Conservation (phyloP, 2,888 invertebrate species). For the Elysia crispata region DNA sequence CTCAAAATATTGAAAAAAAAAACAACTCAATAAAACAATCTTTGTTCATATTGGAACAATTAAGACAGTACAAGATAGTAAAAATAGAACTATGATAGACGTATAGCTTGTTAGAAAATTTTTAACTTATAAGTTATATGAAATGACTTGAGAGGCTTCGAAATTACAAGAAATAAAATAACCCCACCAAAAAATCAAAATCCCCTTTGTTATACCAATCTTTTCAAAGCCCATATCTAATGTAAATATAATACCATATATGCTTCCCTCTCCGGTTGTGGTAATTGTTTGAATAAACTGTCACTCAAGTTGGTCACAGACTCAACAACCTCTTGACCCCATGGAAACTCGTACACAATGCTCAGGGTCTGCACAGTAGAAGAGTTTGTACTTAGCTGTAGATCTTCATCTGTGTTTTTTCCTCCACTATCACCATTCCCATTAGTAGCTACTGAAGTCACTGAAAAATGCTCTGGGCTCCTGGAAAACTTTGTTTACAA, state of each 20-base stretch:
- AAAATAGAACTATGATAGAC: too few species aligned
- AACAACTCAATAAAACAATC: too few species aligned
- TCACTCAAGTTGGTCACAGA: constrained; percentile 62
- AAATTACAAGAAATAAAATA: too few species aligned
- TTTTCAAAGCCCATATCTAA: too few species aligned
- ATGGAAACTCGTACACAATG: constrained; percentile 67
- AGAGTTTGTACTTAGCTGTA: background rate
- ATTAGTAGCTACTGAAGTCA: constrained; percentile 30
- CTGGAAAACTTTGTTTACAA: constrained; percentile 60
- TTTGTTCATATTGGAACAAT: too few species aligned
- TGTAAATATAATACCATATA: background rate
- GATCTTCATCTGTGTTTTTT: background rate
- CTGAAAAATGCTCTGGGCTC: constrained; percentile 62
- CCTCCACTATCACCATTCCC: background rate
- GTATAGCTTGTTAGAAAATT: too few species aligned
- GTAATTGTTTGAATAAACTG: constrained; percentile 31
- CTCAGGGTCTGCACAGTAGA: constrained; percentile 35
- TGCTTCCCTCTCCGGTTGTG: background rate
- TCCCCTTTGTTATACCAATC: too few species aligned
- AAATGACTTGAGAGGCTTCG: too few species aligned
- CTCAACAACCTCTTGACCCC: constrained; percentile 67
- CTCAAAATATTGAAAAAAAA: too few species aligned
- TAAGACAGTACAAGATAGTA: too few species aligned
- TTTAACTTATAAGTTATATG: too few species aligned
- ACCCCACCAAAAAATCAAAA: too few species aligned